Conservation (phyloP, 1,140 invertebrate species). For the Magallana ariakensis region DNA sequence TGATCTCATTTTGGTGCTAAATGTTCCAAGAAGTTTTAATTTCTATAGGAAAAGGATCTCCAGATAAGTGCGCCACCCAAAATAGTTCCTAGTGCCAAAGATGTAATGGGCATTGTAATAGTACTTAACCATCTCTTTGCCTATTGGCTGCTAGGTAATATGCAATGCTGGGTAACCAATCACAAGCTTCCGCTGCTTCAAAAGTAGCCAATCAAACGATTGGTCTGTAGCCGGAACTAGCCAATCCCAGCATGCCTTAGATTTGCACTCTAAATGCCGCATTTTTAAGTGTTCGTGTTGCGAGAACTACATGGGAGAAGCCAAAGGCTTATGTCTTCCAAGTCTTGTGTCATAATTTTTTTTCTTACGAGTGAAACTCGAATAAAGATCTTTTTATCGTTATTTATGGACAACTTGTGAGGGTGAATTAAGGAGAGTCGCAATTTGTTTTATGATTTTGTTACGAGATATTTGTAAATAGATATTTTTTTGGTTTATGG, state of each 20-base stretch:
- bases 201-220: constrained; percentile 22
- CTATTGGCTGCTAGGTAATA: constrained; percentile 44
- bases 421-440: constrained; percentile 34
- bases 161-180: constrained; percentile 45
- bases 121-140: constrained; percentile 42
- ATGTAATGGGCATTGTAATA: constrained; percentile 20
- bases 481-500: constrained; percentile 47
- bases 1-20: constrained; percentile 47
- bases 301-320: constrained; percentile 45
- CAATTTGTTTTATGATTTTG: constrained; percentile 44
- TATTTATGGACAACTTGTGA: constrained; percentile 45
- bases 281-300: constrained; percentile 43
- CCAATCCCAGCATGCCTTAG: constrained; percentile 47
- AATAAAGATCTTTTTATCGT: constrained; percentile 45
- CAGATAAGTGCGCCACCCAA: constrained; percentile 39
- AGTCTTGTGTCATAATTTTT: constrained; percentile 35
- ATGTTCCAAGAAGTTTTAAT: constrained; percentile 5
- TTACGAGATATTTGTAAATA: constrained; percentile 47
- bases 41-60: constrained; percentile 15
- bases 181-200: constrained; percentile 29
- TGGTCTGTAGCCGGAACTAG: constrained; percentile 29
- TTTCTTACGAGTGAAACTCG: constrained; percentile 44
- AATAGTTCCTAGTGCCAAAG: constrained; percentile 58
- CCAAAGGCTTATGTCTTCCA: constrained; percentile 41
- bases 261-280: constrained; percentile 42